These are phyloP conservation scores for Amblyopsis rosae DNA, from an alignment of 2,113 vertebrate species.

Conservation along the genomic window DNA sequence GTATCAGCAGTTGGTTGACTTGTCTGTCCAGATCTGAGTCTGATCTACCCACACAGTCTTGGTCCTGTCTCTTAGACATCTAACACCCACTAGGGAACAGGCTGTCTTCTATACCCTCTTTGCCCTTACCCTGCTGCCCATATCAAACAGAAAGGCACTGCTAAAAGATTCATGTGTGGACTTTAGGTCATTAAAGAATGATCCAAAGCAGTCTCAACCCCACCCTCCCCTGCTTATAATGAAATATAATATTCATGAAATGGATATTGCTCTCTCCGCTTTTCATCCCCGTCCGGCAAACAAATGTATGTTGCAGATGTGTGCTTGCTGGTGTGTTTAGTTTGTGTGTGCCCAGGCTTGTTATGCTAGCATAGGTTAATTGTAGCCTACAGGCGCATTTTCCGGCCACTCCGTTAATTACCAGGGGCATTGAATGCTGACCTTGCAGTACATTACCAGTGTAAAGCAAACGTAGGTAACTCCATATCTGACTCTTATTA, in stretches of 20 bases:
- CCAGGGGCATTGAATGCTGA: slow-evolving; percentile 53
- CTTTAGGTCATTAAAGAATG: slow-evolving; percentile 78
- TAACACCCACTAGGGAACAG: slow-evolving; percentile 32
- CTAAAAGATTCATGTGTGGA: slow-evolving; percentile 79
- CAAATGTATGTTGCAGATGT: slow-evolving; percentile 20
- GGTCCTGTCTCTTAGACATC: slow-evolving; percentile 38
- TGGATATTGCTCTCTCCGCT: slow-evolving; percentile 62
- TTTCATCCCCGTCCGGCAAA: slow-evolving; percentile 32
- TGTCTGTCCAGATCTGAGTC: slow-evolving; percentile 34
- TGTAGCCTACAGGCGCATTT: slow-evolving; percentile 63
- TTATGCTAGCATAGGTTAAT: slow-evolving; percentile 69
- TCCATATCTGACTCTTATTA: slow-evolving; percentile 35
- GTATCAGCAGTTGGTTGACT: slow-evolving; percentile 27
- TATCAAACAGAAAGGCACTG: slow-evolving; percentile 62
- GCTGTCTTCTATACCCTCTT: slow-evolving; percentile 16
- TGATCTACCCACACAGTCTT: slow-evolving; percentile 33
- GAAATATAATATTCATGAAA: slow-evolving; percentile 79
- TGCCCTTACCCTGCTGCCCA: slow-evolving; percentile 26
- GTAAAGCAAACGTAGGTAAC: slow-evolving; percentile 46
- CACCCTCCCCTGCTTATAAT: slow-evolving; percentile 63
- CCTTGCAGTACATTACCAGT: slow-evolving; percentile 55
- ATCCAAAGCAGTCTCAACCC: slow-evolving; percentile 57
- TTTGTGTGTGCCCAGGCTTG: slow-evolving; percentile 57
- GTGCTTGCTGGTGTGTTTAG: slow-evolving; percentile 61
- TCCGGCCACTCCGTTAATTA: slow-evolving; percentile 64